phyloP scores from a whole-genome alignment of 1,140 invertebrate species.

The Ceratosolen fusciceps region DNA sequence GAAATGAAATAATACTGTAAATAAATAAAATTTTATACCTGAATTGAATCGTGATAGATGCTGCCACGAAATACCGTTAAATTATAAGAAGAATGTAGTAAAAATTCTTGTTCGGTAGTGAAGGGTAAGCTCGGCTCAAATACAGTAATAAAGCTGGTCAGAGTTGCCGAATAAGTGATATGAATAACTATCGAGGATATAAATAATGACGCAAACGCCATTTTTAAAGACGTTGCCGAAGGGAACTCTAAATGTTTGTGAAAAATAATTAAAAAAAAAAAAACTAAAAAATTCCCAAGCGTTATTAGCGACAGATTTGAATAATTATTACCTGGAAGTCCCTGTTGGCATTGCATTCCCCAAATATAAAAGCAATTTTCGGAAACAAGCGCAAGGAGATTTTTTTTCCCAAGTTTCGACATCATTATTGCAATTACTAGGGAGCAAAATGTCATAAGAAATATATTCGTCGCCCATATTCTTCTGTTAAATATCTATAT shows the following conservation, averaged over 20 bases:
- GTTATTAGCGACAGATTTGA: background rate
- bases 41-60: constrained; percentile 30
- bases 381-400: background rate
- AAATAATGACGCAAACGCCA: constrained; percentile 31
- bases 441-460: constrained; percentile 3
- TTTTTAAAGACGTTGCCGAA: constrained; percentile 12
- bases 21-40: constrained; percentile 26
- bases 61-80: constrained; percentile 16
- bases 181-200: constrained; percentile 21
- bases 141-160: constrained; percentile 35
- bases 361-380: constrained; percentile 39
- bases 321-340: constrained; percentile 28
- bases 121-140: constrained; percentile 26
- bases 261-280: too few relatives aligned
- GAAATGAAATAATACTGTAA: too few relatives aligned
- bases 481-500: constrained; percentile 27
- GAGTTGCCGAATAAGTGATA: constrained; percentile 32
- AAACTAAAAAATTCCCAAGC: too few relatives aligned
- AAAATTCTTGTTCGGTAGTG: constrained; percentile 28
- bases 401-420: constrained; percentile 6
- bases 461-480: constrained; percentile 12
- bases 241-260: constrained; percentile 43
- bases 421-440: constrained; percentile 30
- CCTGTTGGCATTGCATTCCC: constrained; percentile 44
- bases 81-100: constrained; percentile 24